A percentile compares a stretch with the other conserved stretches of the same genome.
Conservation (phyloP, 1,140 invertebrate species). For the Drosophila ercepeae region DNA sequence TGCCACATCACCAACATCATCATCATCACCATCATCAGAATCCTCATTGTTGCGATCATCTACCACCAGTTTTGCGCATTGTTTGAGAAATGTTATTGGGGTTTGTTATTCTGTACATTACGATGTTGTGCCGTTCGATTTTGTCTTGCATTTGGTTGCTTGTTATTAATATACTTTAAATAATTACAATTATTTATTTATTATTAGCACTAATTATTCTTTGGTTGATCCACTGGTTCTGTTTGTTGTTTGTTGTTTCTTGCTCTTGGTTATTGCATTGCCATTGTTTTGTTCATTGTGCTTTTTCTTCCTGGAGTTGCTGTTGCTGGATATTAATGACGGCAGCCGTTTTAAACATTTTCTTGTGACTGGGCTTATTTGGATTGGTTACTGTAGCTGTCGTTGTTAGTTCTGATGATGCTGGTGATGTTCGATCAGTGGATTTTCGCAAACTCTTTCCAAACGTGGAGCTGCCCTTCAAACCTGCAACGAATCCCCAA, state of each 20-base stretch:
- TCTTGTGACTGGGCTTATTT: conserved; percentile 69
- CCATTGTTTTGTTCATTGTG: conserved; percentile 63
- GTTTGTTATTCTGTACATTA: conserved; percentile 34
- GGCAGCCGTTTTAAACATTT: conserved; percentile 68
- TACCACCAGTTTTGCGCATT: conserved; percentile 40
- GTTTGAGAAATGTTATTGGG: conserved; percentile 46
- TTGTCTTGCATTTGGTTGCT: conserved; percentile 63
- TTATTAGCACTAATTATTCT: conserved; percentile 83
- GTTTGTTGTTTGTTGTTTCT: conserved; percentile 64
- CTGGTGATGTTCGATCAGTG: conserved; percentile 61
- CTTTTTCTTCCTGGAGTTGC: conserved; percentile 66
- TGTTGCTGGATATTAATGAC: conserved; percentile 68
- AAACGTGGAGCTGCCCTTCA: conserved; percentile 73
- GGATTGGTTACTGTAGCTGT: conserved; percentile 35
- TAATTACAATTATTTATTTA: conserved; percentile 74
- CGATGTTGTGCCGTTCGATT: conserved; percentile 39
- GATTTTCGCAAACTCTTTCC: conserved; percentile 75
- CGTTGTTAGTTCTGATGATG: conserved; percentile 59
- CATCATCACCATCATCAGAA: conserved; percentile 36
- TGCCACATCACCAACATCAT: conserved; percentile 74
- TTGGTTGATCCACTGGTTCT: conserved; percentile 83
- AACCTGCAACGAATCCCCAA: conserved; percentile 49
- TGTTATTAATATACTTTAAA: conserved; percentile 69
- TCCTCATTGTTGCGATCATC: conserved; percentile 23
- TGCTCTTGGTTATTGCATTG: conserved; percentile 64